These are phyloP conservation scores for Vespertilio murinus DNA, from an alignment of 2,797 vertebrate species.

Conservation along the genomic window DNA sequence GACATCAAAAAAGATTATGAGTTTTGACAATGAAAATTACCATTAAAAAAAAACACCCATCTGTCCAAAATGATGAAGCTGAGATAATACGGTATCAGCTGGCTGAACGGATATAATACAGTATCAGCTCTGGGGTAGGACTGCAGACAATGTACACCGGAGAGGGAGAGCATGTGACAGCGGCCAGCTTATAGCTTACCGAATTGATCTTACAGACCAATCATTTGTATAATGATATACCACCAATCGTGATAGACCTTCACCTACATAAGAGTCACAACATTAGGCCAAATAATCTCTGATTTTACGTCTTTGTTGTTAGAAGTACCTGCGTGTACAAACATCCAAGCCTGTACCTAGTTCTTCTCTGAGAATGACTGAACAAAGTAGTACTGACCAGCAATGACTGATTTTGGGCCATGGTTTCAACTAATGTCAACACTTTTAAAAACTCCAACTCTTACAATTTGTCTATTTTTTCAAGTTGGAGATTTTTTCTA, in stretches of 20 bases:
- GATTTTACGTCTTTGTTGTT: not conserved
- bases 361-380: not conserved
- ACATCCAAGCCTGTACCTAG: not conserved
- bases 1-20: not conserved
- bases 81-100: not conserved
- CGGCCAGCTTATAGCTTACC: not conserved
- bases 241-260: not conserved
- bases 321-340: not conserved
- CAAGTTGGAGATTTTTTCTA: constrained; percentile 30
- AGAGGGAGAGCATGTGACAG: not conserved
- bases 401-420: not conserved
- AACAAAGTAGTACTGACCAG: not conserved
- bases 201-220: not conserved
- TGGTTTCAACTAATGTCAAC: not conserved
- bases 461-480: constrained; percentile 9
- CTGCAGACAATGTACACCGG: not conserved
- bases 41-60: not conserved
- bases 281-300: not conserved
- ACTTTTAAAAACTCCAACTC: constrained; percentile 10
- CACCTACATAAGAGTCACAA: constrained; percentile 7
- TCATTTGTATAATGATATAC: not conserved
- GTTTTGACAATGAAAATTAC: constrained; percentile 11
- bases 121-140: not conserved
- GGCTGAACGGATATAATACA: not conserved
- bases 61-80: constrained; percentile 3